Evolutionary conservation across 2,797 vertebrate species (phyloP).

Genomic region (Sebastes dallii): DNA sequence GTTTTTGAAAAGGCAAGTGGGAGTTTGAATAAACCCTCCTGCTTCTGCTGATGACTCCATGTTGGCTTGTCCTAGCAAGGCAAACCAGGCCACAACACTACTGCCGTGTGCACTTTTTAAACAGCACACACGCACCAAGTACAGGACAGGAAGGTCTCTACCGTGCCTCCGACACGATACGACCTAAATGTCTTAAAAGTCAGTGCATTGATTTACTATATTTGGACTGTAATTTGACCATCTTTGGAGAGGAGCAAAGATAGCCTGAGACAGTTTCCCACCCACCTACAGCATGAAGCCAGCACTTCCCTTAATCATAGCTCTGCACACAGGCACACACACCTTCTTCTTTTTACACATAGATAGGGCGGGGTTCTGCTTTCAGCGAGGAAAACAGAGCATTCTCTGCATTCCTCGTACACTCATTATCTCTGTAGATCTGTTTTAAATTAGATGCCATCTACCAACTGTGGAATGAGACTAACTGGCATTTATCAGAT

Average conservation of each 20-base stretch:
- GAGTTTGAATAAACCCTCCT: constrained; percentile 78
- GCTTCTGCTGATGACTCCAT: constrained; percentile 62
- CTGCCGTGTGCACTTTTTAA: constrained; percentile 7
- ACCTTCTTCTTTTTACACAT: not conserved
- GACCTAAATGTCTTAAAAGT: constrained; percentile 39
- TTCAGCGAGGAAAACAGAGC: not conserved
- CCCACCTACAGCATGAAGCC: constrained; percentile 27
- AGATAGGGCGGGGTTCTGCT: not conserved
- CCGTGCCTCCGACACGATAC: not conserved
- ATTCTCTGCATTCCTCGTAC: constrained; percentile 17
- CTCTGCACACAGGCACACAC: not conserved
- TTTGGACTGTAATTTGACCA: constrained; percentile 60
- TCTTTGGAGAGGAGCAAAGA: constrained; percentile 46
- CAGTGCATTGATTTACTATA: constrained; percentile 54
- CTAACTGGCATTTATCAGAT: constrained; percentile 22
- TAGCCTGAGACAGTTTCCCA: constrained; percentile 28
- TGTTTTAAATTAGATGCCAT: not conserved
- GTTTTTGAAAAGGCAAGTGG: constrained; percentile 66
- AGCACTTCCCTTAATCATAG: constrained; percentile 9
- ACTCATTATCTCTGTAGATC: constrained; percentile 7
- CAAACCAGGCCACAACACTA: constrained; percentile 55
- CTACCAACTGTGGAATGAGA: not conserved
- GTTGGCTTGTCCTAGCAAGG: constrained; percentile 76
- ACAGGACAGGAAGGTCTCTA: not conserved
- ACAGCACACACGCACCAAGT: not conserved